Evolutionary conservation across 1,140 invertebrate genomes (phyloP), one percentile per base, ranked within the genome.

Genomic region (Orchestia grillus): DNA sequence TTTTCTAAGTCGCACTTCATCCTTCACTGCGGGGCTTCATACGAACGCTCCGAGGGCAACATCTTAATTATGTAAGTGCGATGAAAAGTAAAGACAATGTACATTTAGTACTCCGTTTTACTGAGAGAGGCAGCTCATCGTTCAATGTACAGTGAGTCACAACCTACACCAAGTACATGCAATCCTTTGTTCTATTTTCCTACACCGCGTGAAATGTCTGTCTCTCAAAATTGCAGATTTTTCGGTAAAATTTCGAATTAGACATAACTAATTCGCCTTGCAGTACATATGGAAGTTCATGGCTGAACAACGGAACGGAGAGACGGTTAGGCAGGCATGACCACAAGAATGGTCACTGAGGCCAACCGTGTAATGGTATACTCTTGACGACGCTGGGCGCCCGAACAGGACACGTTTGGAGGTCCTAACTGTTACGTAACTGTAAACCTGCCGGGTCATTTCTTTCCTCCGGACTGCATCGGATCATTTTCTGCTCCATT

Each of bases 371-470:
- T 42, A 90, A 90, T 44, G 88, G 42, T 44, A 90, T 90, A 77
- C 88, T 41, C 88, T 42, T 90, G 88, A 90, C 88, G 88, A 90
- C 43, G 88, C 88, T 11, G 43, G 92, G 92, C 44, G 92, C 43
- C 43, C 19, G 44, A 94, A 94, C 11, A 45, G 19, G 92, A 94
- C 92, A 47, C 92, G 1, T 44, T 44, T 47, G 92, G 11, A 47
- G 92, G 40, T 44, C 92, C 41, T 94, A 47, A 94, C 43, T 94
- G 92, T 94, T 45, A 44, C 8, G 92, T 94, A 94, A 94, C 92
- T 94, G 92, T 94, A 94, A 94, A 94, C 92, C 41, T 90, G 88
- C 43, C 92, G 92, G 92, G 92, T 94, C 92, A 94, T 94, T 90
- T 94, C 92, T 94, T 94, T 44, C 92, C 92, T 45, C 43, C 11